A percentile compares a stretch with the other conserved stretches of the same genome.
phyloP scores from a whole-genome alignment of 92 coral and sea anemone species.

The Palythoa grandis region DNA sequence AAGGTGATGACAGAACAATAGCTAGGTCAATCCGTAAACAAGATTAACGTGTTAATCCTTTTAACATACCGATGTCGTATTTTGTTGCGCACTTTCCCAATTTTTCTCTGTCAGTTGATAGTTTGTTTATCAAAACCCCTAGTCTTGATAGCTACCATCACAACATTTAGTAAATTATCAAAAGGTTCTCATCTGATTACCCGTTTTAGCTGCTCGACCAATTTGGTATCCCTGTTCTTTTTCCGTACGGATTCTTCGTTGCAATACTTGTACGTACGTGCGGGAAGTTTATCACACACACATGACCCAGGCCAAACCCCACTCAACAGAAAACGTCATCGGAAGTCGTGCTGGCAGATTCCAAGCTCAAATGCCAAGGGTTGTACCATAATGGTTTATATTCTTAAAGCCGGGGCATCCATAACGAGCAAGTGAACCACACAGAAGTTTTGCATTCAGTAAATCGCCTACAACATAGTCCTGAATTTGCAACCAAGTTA shows the following conservation, averaged over 20 bases:
- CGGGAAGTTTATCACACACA: background rate
- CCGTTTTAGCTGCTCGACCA: background rate
- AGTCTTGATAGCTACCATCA: background rate
- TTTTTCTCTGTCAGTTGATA: background rate
- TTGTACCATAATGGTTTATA: background rate
- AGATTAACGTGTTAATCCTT: background rate
- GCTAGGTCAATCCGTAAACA: background rate
- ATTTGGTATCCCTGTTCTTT: background rate
- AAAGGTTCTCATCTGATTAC: background rate
- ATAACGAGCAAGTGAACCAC: background rate
- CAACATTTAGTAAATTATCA: background rate
- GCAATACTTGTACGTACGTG: background rate
- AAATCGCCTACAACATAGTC: background rate
- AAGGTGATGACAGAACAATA: background rate
- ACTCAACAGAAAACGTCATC: conserved; percentile 8
- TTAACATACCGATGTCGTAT: background rate
- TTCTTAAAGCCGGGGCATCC: background rate
- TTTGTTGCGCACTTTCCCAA: background rate
- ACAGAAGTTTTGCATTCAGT: background rate
- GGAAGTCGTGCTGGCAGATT: conserved; percentile 7
- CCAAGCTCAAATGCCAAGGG: background rate
- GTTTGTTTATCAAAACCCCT: background rate
- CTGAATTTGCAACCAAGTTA: background rate
- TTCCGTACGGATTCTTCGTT: too few species aligned
- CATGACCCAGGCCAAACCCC: background rate